Percentiles rank a stretch among this genome's conserved stretches.
Conservation (phyloP, 2,113 vertebrate genomes). For the Aplodontia rufa region DNA sequence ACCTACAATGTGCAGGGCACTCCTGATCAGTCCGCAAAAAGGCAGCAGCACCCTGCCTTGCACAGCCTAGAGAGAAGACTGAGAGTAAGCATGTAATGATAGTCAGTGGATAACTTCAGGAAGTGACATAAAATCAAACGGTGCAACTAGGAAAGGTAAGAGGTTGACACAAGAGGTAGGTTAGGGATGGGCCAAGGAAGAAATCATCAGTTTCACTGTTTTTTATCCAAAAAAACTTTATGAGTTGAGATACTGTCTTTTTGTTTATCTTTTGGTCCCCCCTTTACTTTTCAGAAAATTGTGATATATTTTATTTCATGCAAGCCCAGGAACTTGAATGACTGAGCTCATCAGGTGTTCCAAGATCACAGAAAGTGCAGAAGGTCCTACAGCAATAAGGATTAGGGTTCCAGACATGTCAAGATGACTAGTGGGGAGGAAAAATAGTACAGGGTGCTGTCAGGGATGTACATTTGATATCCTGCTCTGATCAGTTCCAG, state of each 20-base stretch:
- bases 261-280: too few species aligned
- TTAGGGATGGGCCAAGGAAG: neutral
- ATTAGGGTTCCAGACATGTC: too few species aligned
- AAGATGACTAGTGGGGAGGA: accelerated
- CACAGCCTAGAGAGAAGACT: neutral
- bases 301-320: too few species aligned
- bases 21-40: neutral
- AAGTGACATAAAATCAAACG: neutral
- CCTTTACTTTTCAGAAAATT: too few species aligned
- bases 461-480: too few species aligned
- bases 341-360: neutral
- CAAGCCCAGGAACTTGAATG: too few species aligned
- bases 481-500: neutral
- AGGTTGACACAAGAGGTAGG: too few species aligned
- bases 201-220: neutral
- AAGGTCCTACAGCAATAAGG: neutral
- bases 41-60: too few species aligned
- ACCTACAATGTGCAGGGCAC: accelerated
- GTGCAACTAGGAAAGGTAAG: neutral
- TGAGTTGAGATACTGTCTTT: too few species aligned
- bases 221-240: too few species aligned
- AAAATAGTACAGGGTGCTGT: too few species aligned
- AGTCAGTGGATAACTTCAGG: neutral
- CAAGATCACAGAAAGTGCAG: neutral
- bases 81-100: accelerated